Evolutionary conservation across 2,797 vertebrate species (phyloP).

Genomic region (Philypnodon macrostomus): DNA sequence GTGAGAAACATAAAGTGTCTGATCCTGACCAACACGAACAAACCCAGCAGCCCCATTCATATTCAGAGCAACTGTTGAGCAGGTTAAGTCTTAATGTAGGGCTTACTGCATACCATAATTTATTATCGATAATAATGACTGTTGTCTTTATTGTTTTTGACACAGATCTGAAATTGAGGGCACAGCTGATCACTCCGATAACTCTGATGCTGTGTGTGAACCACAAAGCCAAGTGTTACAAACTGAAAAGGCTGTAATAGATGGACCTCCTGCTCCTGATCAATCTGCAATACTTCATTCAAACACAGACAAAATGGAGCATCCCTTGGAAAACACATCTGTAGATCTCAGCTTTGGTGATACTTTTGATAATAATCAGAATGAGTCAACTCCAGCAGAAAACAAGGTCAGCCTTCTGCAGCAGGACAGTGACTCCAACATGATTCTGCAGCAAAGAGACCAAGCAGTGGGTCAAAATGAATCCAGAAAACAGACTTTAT

Average conservation of each 20-base stretch:
- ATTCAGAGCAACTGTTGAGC: neutral
- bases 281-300: slow-evolving; percentile 9
- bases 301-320: neutral
- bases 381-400: slow-evolving; percentile 8
- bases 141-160: no score
- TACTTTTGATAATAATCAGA: neutral
- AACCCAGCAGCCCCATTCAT: neutral
- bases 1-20: neutral
- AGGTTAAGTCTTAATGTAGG: neutral
- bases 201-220: neutral
- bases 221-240: slow-evolving; percentile 18
- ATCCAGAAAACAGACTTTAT: slow-evolving; percentile 3
- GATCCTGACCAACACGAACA: neutral
- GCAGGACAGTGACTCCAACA: neutral
- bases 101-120: no score
- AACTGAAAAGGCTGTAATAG: slow-evolving; percentile 4
- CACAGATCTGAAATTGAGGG: slow-evolving; percentile 4
- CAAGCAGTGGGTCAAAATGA: neutral
- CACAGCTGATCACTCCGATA: slow-evolving; percentile 15
- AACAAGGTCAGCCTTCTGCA: neutral
- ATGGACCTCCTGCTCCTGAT: neutral
- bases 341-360: neutral
- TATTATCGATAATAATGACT: neutral
- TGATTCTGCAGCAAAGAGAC: slow-evolving; percentile 5
- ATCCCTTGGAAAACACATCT: neutral